Evolutionary conservation across 2,113 vertebrate species (phyloP), one percentile per base, ranked within the genome.

Genomic region (Genyomyrus donnyi): DNA sequence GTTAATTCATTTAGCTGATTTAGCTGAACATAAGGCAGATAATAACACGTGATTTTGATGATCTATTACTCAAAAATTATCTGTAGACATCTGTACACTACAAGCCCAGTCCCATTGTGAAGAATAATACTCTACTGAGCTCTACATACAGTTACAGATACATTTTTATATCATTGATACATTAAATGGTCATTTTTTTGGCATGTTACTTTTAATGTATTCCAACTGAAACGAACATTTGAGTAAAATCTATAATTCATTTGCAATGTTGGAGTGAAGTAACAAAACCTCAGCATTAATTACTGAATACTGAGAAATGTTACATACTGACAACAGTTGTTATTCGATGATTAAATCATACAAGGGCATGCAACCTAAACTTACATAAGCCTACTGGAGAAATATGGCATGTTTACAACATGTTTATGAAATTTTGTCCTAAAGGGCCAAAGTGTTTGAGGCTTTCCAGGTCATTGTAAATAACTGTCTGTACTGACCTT

Each of bases 401-500:
- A 88, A 42, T 88, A 62, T 62, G 53, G 15, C 53, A 88, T 7
- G 31, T 39, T 88, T 88, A 62, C 27, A 19, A 50, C 52, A 88
- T 39, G 35, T 88, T 88, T 88, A 58, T 86, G 91, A 56, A 90
- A 86, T 88, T 89, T 91, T 92, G 70, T 93, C 80, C 88, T 49
- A 90, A 87, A 70, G 53, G 90, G 85, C 91, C 91, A 90, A 89
- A 84, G 31, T 93, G 93, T 95, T 92, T 9, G 89, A 94, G 92
- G 91, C 88, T 92, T 89, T 88, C 90, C 91, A 92, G 93, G 94
- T 95, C 95, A 93, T 92, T 94, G 94, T 94, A 94, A 93, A 96
- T 95, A 93, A 94, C 92, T 95, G 92, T 94, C 94, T 94, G 92
- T 91, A 90, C 91, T 95, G 93, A 95, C 95, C 94, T 96, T 95